phyloP scores from a whole-genome alignment of 2,888 invertebrate genomes.

The Amphimallon solstitiale region DNA sequence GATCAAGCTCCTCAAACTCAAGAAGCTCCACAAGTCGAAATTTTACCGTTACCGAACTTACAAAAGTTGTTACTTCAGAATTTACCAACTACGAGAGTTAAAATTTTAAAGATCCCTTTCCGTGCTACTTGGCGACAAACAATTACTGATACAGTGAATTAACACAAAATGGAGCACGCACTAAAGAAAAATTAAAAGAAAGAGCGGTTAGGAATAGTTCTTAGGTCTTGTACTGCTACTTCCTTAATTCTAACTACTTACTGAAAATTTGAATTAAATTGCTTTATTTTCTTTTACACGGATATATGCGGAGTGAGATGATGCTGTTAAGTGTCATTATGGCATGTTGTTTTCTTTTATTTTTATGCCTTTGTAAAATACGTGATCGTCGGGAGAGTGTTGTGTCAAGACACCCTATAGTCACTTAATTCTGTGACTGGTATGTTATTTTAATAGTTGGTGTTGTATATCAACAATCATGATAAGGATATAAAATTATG shows the following conservation, averaged over 20 bases:
- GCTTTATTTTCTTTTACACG: not conserved
- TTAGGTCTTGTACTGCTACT: slow-evolving; percentile 20
- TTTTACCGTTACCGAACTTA: slow-evolving; percentile 79
- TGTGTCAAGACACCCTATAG: not conserved
- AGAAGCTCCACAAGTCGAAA: slow-evolving; percentile 73
- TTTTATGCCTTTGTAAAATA: not conserved
- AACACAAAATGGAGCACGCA: slow-evolving; percentile 18
- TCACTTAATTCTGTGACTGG: not conserved
- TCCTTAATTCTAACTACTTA: not conserved
- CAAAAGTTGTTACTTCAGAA: slow-evolving; percentile 78
- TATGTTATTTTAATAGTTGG: slow-evolving; percentile 22
- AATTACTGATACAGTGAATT: slow-evolving; percentile 70
- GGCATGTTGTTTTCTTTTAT: slow-evolving; percentile 2
- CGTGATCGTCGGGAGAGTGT: not conserved
- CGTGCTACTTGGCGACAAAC: slow-evolving; percentile 86
- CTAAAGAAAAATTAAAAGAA: slow-evolving; percentile 17
- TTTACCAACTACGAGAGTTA: slow-evolving; percentile 79
- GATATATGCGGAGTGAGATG: not conserved
- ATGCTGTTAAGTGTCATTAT: slow-evolving; percentile 5
- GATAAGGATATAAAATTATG: slow-evolving; percentile 19
- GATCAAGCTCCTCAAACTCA: slow-evolving; percentile 27
- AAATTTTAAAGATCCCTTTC: slow-evolving; percentile 83
- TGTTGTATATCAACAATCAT: slow-evolving; percentile 21
- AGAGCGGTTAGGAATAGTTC: slow-evolving; percentile 15
- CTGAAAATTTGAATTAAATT: not conserved